Evolutionary conservation across 2,113 vertebrate genomes (phyloP), one percentile per base, ranked within the genome.

Genomic region (Solea solea): DNA sequence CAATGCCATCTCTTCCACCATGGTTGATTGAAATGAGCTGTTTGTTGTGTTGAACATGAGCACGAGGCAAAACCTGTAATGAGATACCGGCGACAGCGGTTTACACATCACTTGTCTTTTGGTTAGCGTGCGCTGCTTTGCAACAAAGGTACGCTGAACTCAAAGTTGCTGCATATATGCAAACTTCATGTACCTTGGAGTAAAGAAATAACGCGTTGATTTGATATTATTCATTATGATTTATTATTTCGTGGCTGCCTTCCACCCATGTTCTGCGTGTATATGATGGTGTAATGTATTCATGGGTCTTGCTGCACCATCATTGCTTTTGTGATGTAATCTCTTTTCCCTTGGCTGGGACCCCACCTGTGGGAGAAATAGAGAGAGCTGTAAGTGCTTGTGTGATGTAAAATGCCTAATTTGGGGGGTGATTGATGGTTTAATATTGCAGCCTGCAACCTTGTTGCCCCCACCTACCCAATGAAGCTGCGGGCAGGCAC

Each of bases 391-490:
- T 88, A 83, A 91, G 91, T 91, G 90, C 89, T 90, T 82, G 89
- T 90, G 89, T 93, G 92, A 93, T 93, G 91, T 93, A 92, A 92
- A 93, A 91, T 89, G 92, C 91, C 92, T 93, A 94, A 94, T 93
- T 94, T 94, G 90, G 91, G 86, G 85, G 84, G 91, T 94, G 93
- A 94, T 94, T 94, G 94, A 94, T 94, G 94, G 94, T 94, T 94
- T 94, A 94, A 94, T 94, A 94, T 94, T 93, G 92, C 93, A 91
- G 93, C 91, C 93, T 90, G 93, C 90, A 93, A 94, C 94, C 93
- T 90, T 79, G 78, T 91, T 94, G 93, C 91, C 93, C 93, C 90
- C 91, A 89, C 92, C 93, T 84, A 94, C 90, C 91, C 90, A 89
- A 92, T 91, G 89, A 94, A 94, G 93, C 94, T 93, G 91, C 93